Evolutionary conservation across 1,140 invertebrate species (phyloP).

Genomic region (silkworm (Bombyx mori)): DNA sequence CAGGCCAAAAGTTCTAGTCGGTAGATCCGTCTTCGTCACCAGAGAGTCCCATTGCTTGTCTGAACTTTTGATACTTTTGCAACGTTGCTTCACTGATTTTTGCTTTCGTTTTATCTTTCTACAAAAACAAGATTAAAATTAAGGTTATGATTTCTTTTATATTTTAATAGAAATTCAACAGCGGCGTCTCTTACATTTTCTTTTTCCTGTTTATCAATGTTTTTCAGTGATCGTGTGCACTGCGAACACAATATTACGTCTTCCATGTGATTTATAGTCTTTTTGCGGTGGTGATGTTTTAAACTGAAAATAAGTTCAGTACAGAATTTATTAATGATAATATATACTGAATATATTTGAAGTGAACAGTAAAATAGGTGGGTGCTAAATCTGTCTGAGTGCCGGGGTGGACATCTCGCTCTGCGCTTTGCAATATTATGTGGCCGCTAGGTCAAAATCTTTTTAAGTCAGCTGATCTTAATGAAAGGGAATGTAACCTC

Average conservation of each 20-base stretch:
- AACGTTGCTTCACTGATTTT: slow-evolving; percentile 33
- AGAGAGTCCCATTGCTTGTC: slow-evolving; percentile 51
- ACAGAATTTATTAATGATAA: background rate
- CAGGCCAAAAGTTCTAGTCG: slow-evolving; percentile 25
- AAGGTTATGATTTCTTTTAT: background rate
- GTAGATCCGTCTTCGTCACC: slow-evolving; percentile 54
- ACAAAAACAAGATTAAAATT: background rate
- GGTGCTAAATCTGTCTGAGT: too few relatives aligned
- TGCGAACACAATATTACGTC: slow-evolving; percentile 52
- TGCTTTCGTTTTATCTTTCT: slow-evolving; percentile 59
- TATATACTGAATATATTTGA: too few relatives aligned
- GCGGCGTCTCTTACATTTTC: slow-evolving; percentile 38
- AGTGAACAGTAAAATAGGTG: too few relatives aligned
- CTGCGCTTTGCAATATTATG: too few relatives aligned
- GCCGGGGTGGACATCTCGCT: too few relatives aligned
- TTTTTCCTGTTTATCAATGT: slow-evolving; percentile 59
- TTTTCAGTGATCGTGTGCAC: slow-evolving; percentile 46
- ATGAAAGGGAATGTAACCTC: too few relatives aligned
- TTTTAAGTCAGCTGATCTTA: too few relatives aligned
- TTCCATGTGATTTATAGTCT: slow-evolving; percentile 60
- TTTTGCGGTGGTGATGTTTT: slow-evolving; percentile 58
- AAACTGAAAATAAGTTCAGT: slow-evolving; percentile 23
- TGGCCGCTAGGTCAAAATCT: too few relatives aligned
- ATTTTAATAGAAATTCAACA: background rate
- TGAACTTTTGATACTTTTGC: slow-evolving; percentile 55